Percentiles rank a stretch among this genome's conserved stretches.
Evolutionary conservation across 2,888 invertebrate species (phyloP).

Genomic region (Sceliomorpha sp.): DNA sequence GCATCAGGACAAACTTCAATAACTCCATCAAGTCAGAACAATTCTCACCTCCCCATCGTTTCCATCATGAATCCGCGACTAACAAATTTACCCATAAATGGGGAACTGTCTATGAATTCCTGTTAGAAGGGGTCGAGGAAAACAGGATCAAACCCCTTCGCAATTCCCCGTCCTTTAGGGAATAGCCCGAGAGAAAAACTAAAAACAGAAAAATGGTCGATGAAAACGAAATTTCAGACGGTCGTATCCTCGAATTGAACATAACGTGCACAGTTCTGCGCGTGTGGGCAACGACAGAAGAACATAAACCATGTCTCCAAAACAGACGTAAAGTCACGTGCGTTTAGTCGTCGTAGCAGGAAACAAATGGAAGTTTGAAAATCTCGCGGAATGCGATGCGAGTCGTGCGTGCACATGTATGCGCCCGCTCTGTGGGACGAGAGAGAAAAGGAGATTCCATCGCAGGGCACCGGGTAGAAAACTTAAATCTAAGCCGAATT

Average conservation of each 20-base stretch:
- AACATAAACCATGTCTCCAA: background rate
- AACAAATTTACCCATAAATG: no score
- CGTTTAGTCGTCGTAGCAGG: slow-evolving; percentile 1
- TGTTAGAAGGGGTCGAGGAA: no score
- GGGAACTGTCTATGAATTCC: no score
- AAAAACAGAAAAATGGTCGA: background rate
- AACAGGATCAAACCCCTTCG: no score
- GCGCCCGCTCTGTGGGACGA: slow-evolving; percentile 23
- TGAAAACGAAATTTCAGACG: background rate
- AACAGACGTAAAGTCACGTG: slow-evolving; percentile 34
- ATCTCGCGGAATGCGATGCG: slow-evolving; percentile 22
- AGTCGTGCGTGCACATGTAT: slow-evolving; percentile 27
- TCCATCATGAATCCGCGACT: no score
- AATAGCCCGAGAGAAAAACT: background rate
- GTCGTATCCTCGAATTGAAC: no score
- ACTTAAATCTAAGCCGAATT: slow-evolving; percentile 52
- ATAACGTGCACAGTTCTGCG: background rate
- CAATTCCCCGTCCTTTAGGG: no score
- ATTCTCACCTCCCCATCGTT: no score
- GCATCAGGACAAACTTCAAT: no score
- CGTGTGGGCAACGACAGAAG: background rate
- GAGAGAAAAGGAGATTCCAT: slow-evolving; percentile 32
- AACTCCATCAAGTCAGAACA: no score
- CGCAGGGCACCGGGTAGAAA: slow-evolving; percentile 30
- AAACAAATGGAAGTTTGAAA: slow-evolving; percentile 22